phyloP scores from a whole-genome alignment of 2,797 vertebrate genomes.

The Antennarius maculatus region DNA sequence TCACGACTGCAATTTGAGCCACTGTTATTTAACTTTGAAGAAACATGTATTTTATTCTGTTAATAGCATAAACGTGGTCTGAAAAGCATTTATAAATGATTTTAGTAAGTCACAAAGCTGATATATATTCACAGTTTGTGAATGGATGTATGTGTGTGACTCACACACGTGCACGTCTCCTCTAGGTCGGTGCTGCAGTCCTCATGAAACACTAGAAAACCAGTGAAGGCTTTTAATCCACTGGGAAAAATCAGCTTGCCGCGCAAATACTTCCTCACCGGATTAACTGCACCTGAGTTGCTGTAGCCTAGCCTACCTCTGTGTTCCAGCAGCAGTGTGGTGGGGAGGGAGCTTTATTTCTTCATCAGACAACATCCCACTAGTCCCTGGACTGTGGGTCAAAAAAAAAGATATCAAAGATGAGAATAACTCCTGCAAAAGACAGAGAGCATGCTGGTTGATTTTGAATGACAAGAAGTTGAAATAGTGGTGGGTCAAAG shows the following conservation, averaged over 20 bases:
- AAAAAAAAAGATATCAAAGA: constrained; percentile 42
- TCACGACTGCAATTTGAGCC: neutral
- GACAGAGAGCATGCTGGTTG: constrained; percentile 64
- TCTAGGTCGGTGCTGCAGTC: constrained; percentile 2
- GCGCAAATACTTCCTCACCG: constrained; percentile 51
- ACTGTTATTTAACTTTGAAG: constrained; percentile 17
- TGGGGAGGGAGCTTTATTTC: constrained; percentile 33
- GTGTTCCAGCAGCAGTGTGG: constrained; percentile 32
- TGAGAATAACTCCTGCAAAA: constrained; percentile 62
- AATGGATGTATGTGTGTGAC: neutral
- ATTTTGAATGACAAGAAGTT: constrained; percentile 70
- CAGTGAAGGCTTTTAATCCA: constrained; percentile 24
- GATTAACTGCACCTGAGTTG: constrained; percentile 48
- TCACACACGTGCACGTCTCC: constrained; percentile 6
- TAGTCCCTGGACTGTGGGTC: constrained; percentile 29
- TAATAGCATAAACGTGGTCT: neutral
- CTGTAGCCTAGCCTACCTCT: constrained; percentile 48
- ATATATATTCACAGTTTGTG: neutral
- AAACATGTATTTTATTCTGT: constrained; percentile 14
- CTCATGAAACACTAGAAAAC: neutral
- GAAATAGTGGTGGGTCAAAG: constrained; percentile 75
- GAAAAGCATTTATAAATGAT: neutral
- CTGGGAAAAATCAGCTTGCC: constrained; percentile 46
- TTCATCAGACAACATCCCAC: constrained; percentile 50
- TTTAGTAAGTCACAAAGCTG: neutral